A percentile compares a stretch with the other conserved stretches of the same genome.
Evolutionary conservation across 2,113 vertebrate species (phyloP).

Genomic region (Rhizomys pruinosus): DNA sequence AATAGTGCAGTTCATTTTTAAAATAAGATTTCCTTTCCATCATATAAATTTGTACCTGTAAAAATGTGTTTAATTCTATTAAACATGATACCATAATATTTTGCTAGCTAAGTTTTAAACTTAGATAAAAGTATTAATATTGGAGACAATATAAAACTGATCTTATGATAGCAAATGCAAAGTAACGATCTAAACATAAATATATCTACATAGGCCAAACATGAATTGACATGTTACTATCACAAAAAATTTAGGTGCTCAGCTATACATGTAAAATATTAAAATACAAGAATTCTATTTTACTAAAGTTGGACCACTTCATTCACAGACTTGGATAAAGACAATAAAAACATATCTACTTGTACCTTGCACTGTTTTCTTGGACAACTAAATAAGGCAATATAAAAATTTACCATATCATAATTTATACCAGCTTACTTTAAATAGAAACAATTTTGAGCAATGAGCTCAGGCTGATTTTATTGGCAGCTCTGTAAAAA

Average conservation of each 20-base stretch:
- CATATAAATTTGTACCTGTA: slow-evolving; percentile 65
- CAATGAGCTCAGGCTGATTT: slow-evolving; percentile 26
- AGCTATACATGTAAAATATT: slow-evolving; percentile 36
- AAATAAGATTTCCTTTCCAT: slow-evolving; percentile 66
- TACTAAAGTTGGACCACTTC: slow-evolving; percentile 63
- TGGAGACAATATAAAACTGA: slow-evolving; percentile 47
- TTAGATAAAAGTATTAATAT: slow-evolving; percentile 60
- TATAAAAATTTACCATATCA: slow-evolving; percentile 19
- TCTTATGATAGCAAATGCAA: slow-evolving; percentile 53
- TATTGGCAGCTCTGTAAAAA: slow-evolving; percentile 18
- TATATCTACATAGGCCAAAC: slow-evolving; percentile 10
- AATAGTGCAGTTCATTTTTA: slow-evolving; percentile 70
- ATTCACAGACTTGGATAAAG: slow-evolving; percentile 37
- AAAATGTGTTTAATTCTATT: slow-evolving; percentile 59
- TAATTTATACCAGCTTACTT: slow-evolving; percentile 41
- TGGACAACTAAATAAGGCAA: slow-evolving; percentile 24
- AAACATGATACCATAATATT: slow-evolving; percentile 56
- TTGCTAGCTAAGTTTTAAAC: slow-evolving; percentile 52
- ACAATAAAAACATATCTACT: slow-evolving; percentile 45
- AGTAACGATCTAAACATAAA: slow-evolving; percentile 49
- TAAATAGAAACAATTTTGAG: slow-evolving; percentile 39
- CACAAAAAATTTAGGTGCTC: slow-evolving; percentile 44
- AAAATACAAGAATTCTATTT: slow-evolving; percentile 53
- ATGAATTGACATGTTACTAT: slow-evolving; percentile 35
- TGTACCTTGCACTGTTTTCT: slow-evolving; percentile 38